Evolutionary conservation across 2,888 invertebrate genomes (phyloP).

Genomic region (Lasioglossum oenotherae): DNA sequence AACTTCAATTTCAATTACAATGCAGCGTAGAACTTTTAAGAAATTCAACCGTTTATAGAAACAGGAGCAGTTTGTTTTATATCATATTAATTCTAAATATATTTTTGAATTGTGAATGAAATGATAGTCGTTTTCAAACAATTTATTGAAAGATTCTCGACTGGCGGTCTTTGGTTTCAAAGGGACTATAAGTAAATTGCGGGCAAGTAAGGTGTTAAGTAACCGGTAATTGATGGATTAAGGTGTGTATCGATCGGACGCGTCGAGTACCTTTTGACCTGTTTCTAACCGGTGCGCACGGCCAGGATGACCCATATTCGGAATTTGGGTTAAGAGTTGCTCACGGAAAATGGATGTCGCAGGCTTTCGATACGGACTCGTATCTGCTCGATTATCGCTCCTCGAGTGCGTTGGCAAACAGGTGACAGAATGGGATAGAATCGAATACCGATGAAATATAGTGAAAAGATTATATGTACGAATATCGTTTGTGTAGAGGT

Average conservation of each 20-base stretch:
- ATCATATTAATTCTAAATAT: too few relatives aligned
- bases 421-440: not conserved
- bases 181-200: not conserved
- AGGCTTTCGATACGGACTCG: not conserved
- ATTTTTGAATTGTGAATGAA: too few relatives aligned
- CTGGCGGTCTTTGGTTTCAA: not conserved
- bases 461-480: not conserved
- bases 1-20: too few relatives aligned
- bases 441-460: not conserved
- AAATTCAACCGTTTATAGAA: too few relatives aligned
- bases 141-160: not conserved
- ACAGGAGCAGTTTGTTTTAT: too few relatives aligned
- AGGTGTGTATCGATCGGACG: slow-evolving; percentile 22
- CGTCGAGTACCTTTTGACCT: slow-evolving; percentile 22
- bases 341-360: slow-evolving; percentile 12
- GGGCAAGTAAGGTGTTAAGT: not conserved
- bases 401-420: slow-evolving; percentile 15
- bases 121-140: not conserved
- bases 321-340: slow-evolving; percentile 42
- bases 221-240: slow-evolving; percentile 19
- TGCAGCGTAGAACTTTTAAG: too few relatives aligned
- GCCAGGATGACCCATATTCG: slow-evolving; percentile 27
- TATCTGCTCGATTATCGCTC: slow-evolving; percentile 14
- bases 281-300: not conserved
- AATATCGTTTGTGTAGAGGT: too few relatives aligned